Evolutionary conservation across 2,113 vertebrate species (phyloP).

Genomic region (Emydocephalus ijimae): DNA sequence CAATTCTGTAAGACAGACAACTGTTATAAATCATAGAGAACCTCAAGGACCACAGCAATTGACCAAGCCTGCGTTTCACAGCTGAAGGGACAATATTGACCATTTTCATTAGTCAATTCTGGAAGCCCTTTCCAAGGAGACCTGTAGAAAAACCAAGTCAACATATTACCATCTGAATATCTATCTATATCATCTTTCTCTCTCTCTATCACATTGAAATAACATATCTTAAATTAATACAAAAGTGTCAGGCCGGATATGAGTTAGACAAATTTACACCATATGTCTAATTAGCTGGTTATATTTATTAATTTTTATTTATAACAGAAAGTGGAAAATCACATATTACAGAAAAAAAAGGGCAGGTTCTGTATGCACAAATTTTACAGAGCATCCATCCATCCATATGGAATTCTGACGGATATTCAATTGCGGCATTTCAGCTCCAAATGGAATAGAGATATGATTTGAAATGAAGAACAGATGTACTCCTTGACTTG

Average conservation of each 20-base stretch:
- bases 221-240: not conserved
- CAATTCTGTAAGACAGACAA: constrained; percentile 34
- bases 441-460: not conserved
- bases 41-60: constrained; percentile 83
- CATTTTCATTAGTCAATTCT: constrained; percentile 94
- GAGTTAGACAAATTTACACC: not conserved
- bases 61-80: constrained; percentile 98
- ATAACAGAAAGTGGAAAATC: not conserved
- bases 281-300: not conserved
- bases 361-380: not conserved
- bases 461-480: not conserved
- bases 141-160: constrained; percentile 64
- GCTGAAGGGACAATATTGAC: constrained; percentile 90
- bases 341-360: not conserved
- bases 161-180: not conserved
- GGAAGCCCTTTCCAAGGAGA: constrained; percentile 96
- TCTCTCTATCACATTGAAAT: not conserved
- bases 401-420: not conserved
- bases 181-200: not conserved
- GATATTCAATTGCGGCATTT: not conserved
- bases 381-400: not conserved
- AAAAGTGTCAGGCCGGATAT: not conserved
- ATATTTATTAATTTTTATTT: not conserved
- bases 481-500: not conserved
- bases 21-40: constrained; percentile 80